Evolutionary conservation across 2,888 invertebrate genomes (phyloP), one percentile per base, ranked within the genome.

Genomic region (Drosophila mercatorum): DNA sequence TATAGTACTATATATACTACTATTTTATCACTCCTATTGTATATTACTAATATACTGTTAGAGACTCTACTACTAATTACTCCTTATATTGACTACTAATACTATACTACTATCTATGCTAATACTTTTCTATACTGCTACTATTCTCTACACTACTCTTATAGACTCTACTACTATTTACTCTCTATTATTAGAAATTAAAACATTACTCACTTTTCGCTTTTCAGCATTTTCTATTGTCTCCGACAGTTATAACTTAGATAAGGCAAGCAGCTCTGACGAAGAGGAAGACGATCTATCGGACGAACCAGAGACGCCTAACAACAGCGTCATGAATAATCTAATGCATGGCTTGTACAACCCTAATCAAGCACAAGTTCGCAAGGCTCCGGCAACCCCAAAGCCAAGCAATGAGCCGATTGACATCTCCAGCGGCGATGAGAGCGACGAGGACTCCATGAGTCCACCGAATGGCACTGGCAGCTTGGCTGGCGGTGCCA

Each of bases 401-500:
- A 75, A 82, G 26, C 55, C 75, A 4, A 75, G 80, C 47, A 88
- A 81, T 49, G 96, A 97, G 91, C 92, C 96, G 60, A 95, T 97
- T 83, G 96, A 96, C 88, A 97, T 97, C 77, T 96, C 96, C 89
- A 96, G 96, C 90, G 96, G 96, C 87, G 96, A 96, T 82, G 94
- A 95, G 52, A 95, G 95, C 78, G 95, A 94, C 65, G 94, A 94
- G 70, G 91, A 94, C 6, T 62, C 73, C 31, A 44, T n/a, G 0
- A 75, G 68, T 12, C 68, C 72, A 14, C 38, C 71, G 17, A 85
- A 84, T 61, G 88, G 88, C 2, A 60, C 67, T 12, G 28, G 55
- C 28, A 51, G n/a, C 12, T 31, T 26, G 6, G 26, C 49, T 22
- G 52, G 64, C 12, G 43, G 44, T 7, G 12, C 36, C 1, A 8